A percentile compares a stretch with the other conserved stretches of the same genome.
Conservation (phyloP, 2,113 vertebrate genomes). For the Amphiprion ocellaris region DNA sequence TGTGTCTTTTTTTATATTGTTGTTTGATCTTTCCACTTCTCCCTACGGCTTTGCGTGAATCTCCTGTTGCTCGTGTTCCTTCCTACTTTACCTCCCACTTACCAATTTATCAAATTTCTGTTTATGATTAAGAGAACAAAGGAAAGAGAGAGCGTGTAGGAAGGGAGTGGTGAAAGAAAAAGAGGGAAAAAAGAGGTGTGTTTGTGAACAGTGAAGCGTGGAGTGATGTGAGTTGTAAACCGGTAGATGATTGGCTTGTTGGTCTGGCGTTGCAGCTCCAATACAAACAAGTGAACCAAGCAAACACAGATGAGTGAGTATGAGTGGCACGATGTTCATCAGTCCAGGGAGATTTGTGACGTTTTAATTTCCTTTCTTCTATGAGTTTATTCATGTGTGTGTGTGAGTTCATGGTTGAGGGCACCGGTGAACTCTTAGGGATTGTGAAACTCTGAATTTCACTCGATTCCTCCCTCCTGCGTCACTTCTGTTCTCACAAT, state of each 20-base stretch:
- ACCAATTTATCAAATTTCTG: conserved; percentile 19
- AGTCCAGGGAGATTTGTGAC: conserved; percentile 22
- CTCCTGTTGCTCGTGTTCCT: conserved; percentile 24
- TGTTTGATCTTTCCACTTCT: conserved; percentile 13
- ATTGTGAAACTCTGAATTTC: conserved; percentile 60
- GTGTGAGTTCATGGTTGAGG: conserved; percentile 24
- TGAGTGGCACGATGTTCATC: conserved; percentile 55
- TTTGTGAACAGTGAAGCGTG: conserved; percentile 55
- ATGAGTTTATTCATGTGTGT: not conserved
- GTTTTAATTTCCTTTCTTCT: conserved; percentile 63
- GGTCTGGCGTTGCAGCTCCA: conserved; percentile 61
- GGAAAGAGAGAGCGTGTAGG: not conserved
- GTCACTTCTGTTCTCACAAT: conserved; percentile 22
- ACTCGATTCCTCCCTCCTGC: conserved; percentile 12
- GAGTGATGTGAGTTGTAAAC: conserved; percentile 55
- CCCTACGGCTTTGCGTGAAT: not conserved
- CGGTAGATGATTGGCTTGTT: conserved; percentile 67
- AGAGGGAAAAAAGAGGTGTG: not conserved
- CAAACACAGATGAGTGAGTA: conserved; percentile 36
- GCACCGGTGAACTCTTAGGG: conserved; percentile 20
- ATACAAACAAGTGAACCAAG: conserved; percentile 52
- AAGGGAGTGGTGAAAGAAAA: not conserved
- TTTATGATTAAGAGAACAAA: not conserved
- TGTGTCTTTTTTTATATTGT: not conserved
- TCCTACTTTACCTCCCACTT: conserved; percentile 47